Base-by-base conservation (phyloP, 1,140 invertebrate species). In the Drosophila navojoa region DNA sequence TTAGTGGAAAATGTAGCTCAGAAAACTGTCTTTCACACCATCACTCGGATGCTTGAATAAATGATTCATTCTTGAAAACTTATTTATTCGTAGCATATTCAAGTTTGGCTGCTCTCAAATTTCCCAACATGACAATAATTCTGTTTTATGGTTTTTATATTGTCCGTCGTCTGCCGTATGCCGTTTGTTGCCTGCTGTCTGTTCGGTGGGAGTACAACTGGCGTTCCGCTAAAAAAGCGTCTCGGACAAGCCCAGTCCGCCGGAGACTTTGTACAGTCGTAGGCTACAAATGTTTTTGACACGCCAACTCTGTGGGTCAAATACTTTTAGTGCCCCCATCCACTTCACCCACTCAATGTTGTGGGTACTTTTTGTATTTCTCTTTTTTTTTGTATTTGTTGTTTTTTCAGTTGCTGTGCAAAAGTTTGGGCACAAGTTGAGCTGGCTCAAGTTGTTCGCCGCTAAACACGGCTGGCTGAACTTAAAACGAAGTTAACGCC, bases 211-310 rank as follows among this genome's bases (percentile, higher is more conserved):
- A 64, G 25, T 71, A 60, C 49, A 55, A 66, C 53, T 55, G 63
- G 19, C 53, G n/a, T 35, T 35, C 16, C 16, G 38, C 44, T 19
- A n/a, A 58, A 61, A 61, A 42, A 59, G 40, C 53, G 40, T 44
- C 54, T 38, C 40, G 54, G 13, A 29, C 27, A 38, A 25, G 7
- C 35, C 47, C 13, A 25, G 11, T 15, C 38, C 44, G n/a, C 22
- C 38, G 42, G 25, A 42, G 4, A 9, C 27, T 29, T 5, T 29
- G 57, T 69, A 79, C 72, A 78, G 81, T 38, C 1, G 35, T 77
- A 69, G 77, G 81, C 68, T 81, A 81, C 81, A 86, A 86, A 86
- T 86, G 82, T 86, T 86, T 82, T 73, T 86, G 82, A 86, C 82
- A 87, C 82, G 82, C 77, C 82, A 82, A 76, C 64, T 82, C 79